A percentile compares a stretch with the other conserved stretches of the same genome.
Evolutionary conservation across 2,888 invertebrate genomes (phyloP).

Genomic region (Xylota sylvarum): DNA sequence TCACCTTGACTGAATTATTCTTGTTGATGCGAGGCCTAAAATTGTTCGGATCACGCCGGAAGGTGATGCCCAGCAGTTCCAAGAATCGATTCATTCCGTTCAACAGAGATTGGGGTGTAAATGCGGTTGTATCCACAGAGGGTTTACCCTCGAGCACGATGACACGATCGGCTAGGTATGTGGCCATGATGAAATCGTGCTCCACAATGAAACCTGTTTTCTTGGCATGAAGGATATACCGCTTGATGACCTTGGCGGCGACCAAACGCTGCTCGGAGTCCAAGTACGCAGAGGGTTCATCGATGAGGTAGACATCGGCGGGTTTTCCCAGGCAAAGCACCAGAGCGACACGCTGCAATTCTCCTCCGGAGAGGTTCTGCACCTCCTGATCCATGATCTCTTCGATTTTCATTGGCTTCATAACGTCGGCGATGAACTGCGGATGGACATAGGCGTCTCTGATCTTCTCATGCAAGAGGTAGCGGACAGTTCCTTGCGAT

Average conservation of each 20-base stretch:
- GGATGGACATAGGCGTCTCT: slow-evolving; percentile 99
- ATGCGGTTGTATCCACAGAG: slow-evolving; percentile 94
- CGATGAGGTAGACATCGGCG: slow-evolving; percentile 99
- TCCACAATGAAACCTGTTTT: slow-evolving; percentile 99
- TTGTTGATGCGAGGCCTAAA: slow-evolving; percentile 99
- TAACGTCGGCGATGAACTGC: slow-evolving; percentile 98
- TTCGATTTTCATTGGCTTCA: slow-evolving; percentile 99
- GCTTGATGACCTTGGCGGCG: slow-evolving; percentile 99
- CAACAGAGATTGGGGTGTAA: slow-evolving; percentile 95
- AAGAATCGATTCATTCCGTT: slow-evolving; percentile 99
- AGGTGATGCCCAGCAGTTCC: slow-evolving; percentile 97
- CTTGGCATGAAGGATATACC: slow-evolving; percentile 99
- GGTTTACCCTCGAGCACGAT: slow-evolving; percentile 99
- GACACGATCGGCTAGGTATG: slow-evolving; percentile 98
- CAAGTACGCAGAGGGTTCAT: slow-evolving; percentile 99
- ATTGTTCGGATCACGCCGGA: slow-evolving; percentile 99
- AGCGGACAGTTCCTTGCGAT: slow-evolving; percentile 96
- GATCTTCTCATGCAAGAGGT: slow-evolving; percentile 97
- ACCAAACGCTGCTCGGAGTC: slow-evolving; percentile 99
- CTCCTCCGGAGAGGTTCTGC: slow-evolving; percentile 99
- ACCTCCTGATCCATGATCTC: slow-evolving; percentile 99
- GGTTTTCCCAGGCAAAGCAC: slow-evolving; percentile 99
- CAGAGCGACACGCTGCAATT: slow-evolving; percentile 98
- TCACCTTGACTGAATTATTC: slow-evolving; percentile 96
- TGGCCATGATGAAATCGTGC: slow-evolving; percentile 99